A percentile compares a stretch with the other conserved stretches of the same genome.
phyloP scores from a whole-genome alignment of 1,140 invertebrate species.

The Aphelinus certus region DNA sequence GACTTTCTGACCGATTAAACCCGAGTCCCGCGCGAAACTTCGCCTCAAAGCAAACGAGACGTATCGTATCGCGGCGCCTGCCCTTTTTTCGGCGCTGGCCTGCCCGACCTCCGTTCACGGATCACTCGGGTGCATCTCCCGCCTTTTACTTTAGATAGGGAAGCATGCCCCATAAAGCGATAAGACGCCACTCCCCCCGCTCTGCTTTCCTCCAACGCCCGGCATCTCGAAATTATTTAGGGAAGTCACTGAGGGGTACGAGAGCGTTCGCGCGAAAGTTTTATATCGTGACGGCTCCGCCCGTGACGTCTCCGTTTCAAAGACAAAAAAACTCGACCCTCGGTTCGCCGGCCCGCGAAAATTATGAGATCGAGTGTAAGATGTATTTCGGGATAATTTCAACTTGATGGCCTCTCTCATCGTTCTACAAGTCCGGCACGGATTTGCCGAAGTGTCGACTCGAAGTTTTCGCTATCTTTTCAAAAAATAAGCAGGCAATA shows the following conservation, averaged over 20 bases:
- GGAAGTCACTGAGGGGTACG: not conserved
- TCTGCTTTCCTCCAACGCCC: not conserved
- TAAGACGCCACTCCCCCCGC: constrained; percentile 22
- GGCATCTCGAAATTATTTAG: constrained; percentile 30
- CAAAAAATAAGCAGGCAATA: too few species aligned
- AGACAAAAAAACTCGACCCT: not conserved
- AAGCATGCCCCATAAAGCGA: constrained; percentile 39
- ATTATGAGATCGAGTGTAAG: not conserved
- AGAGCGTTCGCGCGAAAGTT: not conserved
- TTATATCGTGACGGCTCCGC: not conserved
- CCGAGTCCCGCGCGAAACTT: constrained; percentile 30
- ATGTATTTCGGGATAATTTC: too few species aligned
- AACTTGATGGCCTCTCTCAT: too few species aligned
- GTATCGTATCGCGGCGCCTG: constrained; percentile 8
- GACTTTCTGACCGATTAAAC: constrained; percentile 45
- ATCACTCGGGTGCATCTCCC: constrained; percentile 1
- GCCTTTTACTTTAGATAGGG: constrained; percentile 27
- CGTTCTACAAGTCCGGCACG: too few species aligned
- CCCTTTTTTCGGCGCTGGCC: not conserved
- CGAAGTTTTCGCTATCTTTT: too few species aligned
- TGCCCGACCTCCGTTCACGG: not conserved
- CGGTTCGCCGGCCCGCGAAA: not conserved
- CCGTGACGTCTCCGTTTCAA: too few species aligned
- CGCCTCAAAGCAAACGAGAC: constrained; percentile 28
- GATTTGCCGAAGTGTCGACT: too few species aligned